Evolutionary conservation across 2,113 vertebrate genomes (phyloP), one percentile per base, ranked within the genome.

Genomic region (Bucco capensis): DNA sequence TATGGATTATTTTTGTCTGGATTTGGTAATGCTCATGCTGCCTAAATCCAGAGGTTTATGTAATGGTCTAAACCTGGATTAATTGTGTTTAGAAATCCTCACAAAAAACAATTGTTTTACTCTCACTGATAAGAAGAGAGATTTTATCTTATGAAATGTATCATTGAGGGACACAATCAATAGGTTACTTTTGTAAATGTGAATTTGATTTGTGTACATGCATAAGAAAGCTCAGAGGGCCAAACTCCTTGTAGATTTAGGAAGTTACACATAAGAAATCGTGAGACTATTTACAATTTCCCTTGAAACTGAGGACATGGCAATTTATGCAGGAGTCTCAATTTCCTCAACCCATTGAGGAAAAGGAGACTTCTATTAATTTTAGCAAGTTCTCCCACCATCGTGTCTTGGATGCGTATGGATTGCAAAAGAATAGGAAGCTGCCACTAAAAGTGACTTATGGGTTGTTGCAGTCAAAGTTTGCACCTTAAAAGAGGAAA

Each of bases 31-130:
- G 67, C 78, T 65, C 31, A 1, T 37, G 37, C 66, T 84, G 62
- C 44, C 50, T 82, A 90, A 92, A 89, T 85, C 81, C 71, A 79
- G 82, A 82, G 62, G 33, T 84, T 93, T 95, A 87, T 50, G 46
- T 92, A 93, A 96, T 78, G 7, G 40, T 46, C 40, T 92, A 94
- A 95, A 85, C 6, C 50, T 75, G 65, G 91, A 93, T 92, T 93
- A 95, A 79, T 18, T 80, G 40, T 89, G 54, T 40, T 85, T 67
- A 70, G 82, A 94, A 96, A 92, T 93, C 58, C 50, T 57, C 49
- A 69, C 25, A 15, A 85, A 79, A 77, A 60, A 4, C 8, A 73
- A 58, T 15, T 22, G 53, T 30, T 60, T 85, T 78, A 27, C 33
- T 60, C 27, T 81, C 24, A 4, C 19, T 60, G 77, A 47, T 81